Evolutionary conservation across 2,113 vertebrate genomes (phyloP).

Genomic region (Phaethornis superciliosus): DNA sequence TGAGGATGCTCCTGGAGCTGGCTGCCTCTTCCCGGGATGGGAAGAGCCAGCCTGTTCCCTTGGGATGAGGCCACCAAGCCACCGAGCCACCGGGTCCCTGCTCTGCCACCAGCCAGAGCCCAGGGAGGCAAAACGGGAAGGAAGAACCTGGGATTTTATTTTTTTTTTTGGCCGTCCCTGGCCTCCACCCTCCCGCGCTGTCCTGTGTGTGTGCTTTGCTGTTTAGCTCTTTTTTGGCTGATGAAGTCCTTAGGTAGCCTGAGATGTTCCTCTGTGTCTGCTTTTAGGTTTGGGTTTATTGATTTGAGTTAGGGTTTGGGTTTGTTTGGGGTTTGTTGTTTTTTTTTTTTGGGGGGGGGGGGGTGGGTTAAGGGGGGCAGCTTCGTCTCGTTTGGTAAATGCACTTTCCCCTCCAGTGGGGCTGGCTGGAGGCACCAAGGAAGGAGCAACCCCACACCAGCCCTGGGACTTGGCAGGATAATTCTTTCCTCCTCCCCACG

Average conservation of each 20-base stretch:
- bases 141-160: background rate
- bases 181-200: background rate
- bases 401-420: background rate
- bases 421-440: background rate
- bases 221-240: slow-evolving; percentile 56
- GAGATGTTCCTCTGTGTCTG: slow-evolving; percentile 28
- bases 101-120: background rate
- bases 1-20: slow-evolving; percentile 38
- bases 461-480: background rate
- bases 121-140: background rate
- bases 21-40: slow-evolving; percentile 40
- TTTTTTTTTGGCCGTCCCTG: background rate
- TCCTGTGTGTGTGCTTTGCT: slow-evolving; percentile 56
- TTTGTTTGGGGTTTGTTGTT: no score
- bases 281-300: slow-evolving; percentile 51
- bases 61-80: background rate
- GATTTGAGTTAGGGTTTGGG: background rate
- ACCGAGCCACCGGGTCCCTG: background rate
- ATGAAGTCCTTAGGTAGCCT: slow-evolving; percentile 52
- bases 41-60: slow-evolving; percentile 26
- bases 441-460: background rate
- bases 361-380: background rate
- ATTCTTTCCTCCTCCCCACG: slow-evolving; percentile 19
- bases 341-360: no score
- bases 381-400: background rate